Percentiles rank a stretch among this genome's conserved stretches.
phyloP scores from a whole-genome alignment of 2,888 invertebrate species.

The Poecilobothrus nobilitatus region DNA sequence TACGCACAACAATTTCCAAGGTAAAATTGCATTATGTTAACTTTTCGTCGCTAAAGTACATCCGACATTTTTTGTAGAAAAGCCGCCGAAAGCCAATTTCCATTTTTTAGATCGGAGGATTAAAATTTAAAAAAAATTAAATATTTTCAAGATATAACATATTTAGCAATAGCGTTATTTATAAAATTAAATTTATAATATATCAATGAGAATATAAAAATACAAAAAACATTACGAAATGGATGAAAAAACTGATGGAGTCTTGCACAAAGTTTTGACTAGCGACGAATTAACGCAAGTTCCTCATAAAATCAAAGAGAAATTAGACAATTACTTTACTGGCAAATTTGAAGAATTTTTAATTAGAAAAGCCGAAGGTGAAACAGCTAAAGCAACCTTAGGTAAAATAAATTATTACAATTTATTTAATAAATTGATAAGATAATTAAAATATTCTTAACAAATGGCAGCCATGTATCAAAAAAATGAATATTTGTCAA shows the following conservation, averaged over 20 bases:
- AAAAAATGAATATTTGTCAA: neutral
- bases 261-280: conserved; percentile 44
- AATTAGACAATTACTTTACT: conserved; percentile 53
- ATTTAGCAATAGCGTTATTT: no score
- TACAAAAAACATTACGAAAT: conserved; percentile 23
- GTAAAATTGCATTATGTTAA: no score
- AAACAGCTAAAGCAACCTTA: conserved; percentile 36
- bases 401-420: conserved; percentile 30
- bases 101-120: no score
- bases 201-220: neutral
- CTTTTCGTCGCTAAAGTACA: no score
- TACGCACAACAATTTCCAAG: no score
- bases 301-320: conserved; percentile 49
- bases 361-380: conserved; percentile 64
- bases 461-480: neutral
- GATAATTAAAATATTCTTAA: neutral
- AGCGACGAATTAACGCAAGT: conserved; percentile 50
- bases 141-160: no score
- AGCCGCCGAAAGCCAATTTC: neutral
- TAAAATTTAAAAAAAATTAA: neutral
- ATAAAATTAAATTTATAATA: neutral
- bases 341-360: conserved; percentile 62
- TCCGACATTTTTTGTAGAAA: neutral
- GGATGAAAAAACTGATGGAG: conserved; percentile 41
- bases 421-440: conserved; percentile 13